Base-by-base conservation (phyloP, 2,888 invertebrate genomes). In the Spisula subtruncata region DNA sequence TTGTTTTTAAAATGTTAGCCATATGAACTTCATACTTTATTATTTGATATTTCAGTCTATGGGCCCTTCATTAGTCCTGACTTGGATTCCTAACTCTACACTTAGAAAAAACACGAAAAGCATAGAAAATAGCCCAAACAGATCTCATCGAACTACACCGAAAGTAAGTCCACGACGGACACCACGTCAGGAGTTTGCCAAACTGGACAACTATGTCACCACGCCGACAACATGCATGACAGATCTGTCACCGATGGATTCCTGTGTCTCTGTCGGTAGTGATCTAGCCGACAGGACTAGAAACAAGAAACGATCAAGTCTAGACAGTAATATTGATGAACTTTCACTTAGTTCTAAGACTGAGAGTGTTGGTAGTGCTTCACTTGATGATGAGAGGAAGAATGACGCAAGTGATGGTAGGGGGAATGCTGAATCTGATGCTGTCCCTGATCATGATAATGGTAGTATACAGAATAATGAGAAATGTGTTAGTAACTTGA, bases 31-130 rank as follows among this genome's bases (percentile, higher is more conserved):
- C 20, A 82, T 25, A 48, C n/a, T 20, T 56, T 48, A 86, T 41
- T 48, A 16, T 32, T 16, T 18, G 18, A 16, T 75, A 75, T 93
- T 94, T 20, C 92, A 97, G 97, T 93, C 95, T 8, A 93, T 96
- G 88, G 97, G 96, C 98, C 98, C 93, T 32, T 99, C 99, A 0
- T 97, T 99, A 18, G 98, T 98, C 93, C 97, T 99, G 2, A 99
- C 98, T 91, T 99, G 99, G 99, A 98, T 99, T 93, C 99, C 99
- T 0, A 99, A 99, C 97, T 98, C 98, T 1, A 98, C 98, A 0
- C 97, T 99, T 66, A 98, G 98, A 92, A 98, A 98, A 97, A 98
- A 98, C 96, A 98, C 99, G 25, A 93, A 94, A 60, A 96, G 96
- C 87, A 96, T 96, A 51, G 96, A 96, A 92, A 96, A 96, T 92